Conservation (phyloP, 2,797 vertebrate genomes). For the Enteromius afrohamiltoni region DNA sequence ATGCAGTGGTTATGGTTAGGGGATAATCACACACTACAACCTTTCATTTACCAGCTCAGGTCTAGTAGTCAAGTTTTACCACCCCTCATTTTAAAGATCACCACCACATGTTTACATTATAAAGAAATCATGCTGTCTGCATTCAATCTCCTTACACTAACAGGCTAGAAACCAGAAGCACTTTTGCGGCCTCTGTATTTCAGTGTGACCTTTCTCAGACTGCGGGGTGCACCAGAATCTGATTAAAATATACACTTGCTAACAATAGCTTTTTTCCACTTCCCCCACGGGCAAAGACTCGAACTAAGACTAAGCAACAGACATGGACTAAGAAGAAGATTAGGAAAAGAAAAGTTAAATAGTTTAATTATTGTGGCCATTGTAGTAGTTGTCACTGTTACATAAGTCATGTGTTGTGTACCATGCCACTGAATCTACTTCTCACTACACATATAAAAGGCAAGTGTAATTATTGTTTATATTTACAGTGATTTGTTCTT, state of each 20-base stretch:
- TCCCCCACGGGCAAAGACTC: slow-evolving; percentile 35
- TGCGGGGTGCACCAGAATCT: slow-evolving; percentile 51
- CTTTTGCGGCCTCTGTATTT: slow-evolving; percentile 30
- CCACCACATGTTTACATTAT: background rate
- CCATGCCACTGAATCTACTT: background rate
- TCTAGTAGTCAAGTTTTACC: background rate
- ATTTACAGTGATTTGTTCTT: background rate
- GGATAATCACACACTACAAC: background rate
- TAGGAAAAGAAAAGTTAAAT: background rate
- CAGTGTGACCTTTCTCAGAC: slow-evolving; percentile 57
- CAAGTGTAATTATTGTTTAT: background rate
- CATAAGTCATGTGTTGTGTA: background rate
- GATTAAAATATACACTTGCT: slow-evolving; percentile 58
- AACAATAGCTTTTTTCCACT: slow-evolving; percentile 61
- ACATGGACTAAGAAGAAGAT: background rate
- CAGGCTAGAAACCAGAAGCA: background rate
- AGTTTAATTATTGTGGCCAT: background rate
- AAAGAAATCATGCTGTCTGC: slow-evolving; percentile 9
- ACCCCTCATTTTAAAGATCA: background rate
- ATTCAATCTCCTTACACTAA: background rate
- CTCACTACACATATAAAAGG: background rate
- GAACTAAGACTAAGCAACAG: slow-evolving; percentile 13
- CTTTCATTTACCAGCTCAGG: background rate
- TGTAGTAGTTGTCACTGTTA: background rate
- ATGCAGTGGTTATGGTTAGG: background rate